Evolutionary conservation across 1,140 invertebrate genomes (phyloP), one percentile per base, ranked within the genome.

Genomic region (Orchestia grillus): DNA sequence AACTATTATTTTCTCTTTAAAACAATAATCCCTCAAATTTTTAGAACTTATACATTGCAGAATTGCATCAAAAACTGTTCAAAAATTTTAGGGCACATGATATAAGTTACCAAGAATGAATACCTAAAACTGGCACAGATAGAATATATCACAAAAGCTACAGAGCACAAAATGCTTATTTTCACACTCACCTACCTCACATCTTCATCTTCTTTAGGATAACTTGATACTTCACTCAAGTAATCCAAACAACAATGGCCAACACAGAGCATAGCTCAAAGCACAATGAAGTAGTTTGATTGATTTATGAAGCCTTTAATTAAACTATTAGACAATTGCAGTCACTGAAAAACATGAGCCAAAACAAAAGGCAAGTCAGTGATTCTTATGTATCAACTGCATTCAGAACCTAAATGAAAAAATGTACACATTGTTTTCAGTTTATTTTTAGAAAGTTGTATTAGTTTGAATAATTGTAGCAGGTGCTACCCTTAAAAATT

Each of bases 211-310:
- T 94, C 92, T 47, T 6, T 47, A 19, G 92, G 92, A 45, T 94
- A 94, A 15, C 43, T 45, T n/a, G 43, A 40, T 6, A 94, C 92
- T 40, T 94, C 92, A 94, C 92, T 45, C 6, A 94, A 47, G 44
- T 94, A 94, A n/a, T 94, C 92, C 44, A 94, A 16, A 45, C 92
- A 94, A 45, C 92, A 94, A 47, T 94, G 92, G 4, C 92, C 92
- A n/a, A 94, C 92, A 94, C 92, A 94, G 40, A 94, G 28, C 92
- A 94, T 94, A 44, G 92, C 44, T 28, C 36, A 90, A 4, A 90
- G 36, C 36, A 90, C 41, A 42, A 36, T 19, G 11, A 36, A 77
- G 28, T 42, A 90, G 11, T 90, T 44, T 36, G 4, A 87, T 44
- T 36, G 4, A 87, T 15, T 40, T n/a, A 40, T 90, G 41, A 42